phyloP scores from a whole-genome alignment of 2,797 vertebrate genomes.

The Aphelocoma californica region DNA sequence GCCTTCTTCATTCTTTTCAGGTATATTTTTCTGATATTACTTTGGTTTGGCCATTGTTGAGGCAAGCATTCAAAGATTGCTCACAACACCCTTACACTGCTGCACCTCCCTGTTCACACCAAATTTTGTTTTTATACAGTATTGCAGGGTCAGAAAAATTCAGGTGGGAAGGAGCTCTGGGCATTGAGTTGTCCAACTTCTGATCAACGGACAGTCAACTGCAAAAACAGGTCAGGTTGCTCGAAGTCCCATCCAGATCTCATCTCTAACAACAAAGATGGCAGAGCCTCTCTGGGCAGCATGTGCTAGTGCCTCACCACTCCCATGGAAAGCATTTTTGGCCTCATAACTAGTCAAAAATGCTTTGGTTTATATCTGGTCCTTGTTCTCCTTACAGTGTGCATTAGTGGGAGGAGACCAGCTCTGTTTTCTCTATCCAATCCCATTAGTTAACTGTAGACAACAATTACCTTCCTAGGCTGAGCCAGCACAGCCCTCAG shows the following conservation, averaged over 20 bases:
- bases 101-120: not conserved
- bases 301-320: not conserved
- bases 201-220: not conserved
- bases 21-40: not conserved
- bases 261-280: not conserved
- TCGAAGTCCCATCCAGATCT: not conserved
- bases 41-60: not conserved
- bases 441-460: not conserved
- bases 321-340: not conserved
- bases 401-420: not conserved
- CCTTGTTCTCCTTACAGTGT: not conserved
- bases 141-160: not conserved
- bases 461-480: not conserved
- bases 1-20: not conserved
- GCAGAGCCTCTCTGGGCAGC: not conserved
- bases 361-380: not conserved
- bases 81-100: not conserved
- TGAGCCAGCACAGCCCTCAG: not conserved
- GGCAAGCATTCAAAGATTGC: rapidly evolving
- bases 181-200: rapidly evolving
- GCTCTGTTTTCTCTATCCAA: not conserved
- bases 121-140: not conserved
- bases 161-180: not conserved
- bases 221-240: not conserved
- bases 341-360: not conserved